Conservation (phyloP, 2,797 vertebrate genomes). For the Enoplosus armatus region DNA sequence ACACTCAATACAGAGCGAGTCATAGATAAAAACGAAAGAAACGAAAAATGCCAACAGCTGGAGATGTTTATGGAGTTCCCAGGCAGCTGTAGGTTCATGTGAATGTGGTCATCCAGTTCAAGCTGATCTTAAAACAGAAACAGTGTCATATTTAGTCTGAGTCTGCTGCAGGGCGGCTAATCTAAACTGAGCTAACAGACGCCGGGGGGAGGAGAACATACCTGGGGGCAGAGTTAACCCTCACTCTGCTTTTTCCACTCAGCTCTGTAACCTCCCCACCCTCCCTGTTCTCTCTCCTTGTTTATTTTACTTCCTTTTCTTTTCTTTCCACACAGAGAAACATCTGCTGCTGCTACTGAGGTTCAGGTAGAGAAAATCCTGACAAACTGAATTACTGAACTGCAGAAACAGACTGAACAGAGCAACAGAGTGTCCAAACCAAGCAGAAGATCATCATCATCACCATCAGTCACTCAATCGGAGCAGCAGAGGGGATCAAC, state of each 20-base stretch:
- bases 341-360: constrained; percentile 12
- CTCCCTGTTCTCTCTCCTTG: constrained; percentile 27
- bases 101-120: constrained; percentile 14
- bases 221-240: constrained; percentile 62
- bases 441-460: background rate
- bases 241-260: constrained; percentile 51
- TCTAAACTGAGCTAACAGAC: constrained; percentile 38
- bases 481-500: background rate
- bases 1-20: too few species aligned
- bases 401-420: background rate
- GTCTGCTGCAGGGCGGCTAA: constrained; percentile 30
- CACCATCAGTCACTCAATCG: background rate
- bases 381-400: background rate
- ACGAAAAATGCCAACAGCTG: background rate
- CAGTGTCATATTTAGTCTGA: constrained; percentile 53
- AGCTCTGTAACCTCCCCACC: constrained; percentile 23
- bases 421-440: background rate
- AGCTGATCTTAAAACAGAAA: constrained; percentile 26
- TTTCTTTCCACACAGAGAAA: constrained; percentile 34
- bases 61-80: constrained; percentile 13
- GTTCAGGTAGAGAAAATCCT: constrained; percentile 2
- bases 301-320: constrained; percentile 61
- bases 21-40: too few species aligned
- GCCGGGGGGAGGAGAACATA: constrained; percentile 47
- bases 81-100: constrained; percentile 4